Evolutionary conservation across 1,140 invertebrate genomes (phyloP), one percentile per base, ranked within the genome.

Genomic region (Holcopasites calliopsidis): DNA sequence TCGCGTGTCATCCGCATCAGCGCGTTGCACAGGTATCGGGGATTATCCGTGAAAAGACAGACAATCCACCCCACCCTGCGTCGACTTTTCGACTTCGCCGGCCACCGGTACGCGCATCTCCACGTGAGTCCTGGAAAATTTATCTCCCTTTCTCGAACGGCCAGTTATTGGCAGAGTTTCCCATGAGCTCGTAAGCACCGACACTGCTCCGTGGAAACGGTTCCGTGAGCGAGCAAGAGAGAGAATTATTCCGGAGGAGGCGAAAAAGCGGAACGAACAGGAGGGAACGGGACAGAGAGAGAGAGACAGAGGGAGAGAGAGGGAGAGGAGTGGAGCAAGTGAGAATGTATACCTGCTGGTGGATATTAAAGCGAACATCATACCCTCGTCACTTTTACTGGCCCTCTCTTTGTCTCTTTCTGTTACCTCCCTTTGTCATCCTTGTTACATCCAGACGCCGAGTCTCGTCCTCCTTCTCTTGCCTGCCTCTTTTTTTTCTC

Each of bases 361-460:
- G 86, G 88, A 89, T 89, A 90, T 90, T 91, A 89, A 90, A 89
- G 86, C 86, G 85, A 90, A 89, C 89, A 89, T 90, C 89, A 89
- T 90, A 91, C 90, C 90, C 90, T 90, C 89, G 88, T 91, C 90
- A 91, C 87, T 90, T 88, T 88, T 88, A 86, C 88, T 85, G 84
- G 81, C 65, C 77, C 76, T 82, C 64, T 75, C 54, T 62, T n/a
- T 47, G 16, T 47, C 44, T 47, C 13, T 3, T n/a, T 47, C 44
- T 47, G 16, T 40, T 40, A 7, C 38, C n/a, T n/a, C 8, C 42
- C 44, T 3, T 47, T n/a, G 28, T 52, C 64, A 54, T 75, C 60
- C 49, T 60, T 50, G 35, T 70, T 76, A 10, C 70, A 40, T 50
- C 62, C 57, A 38, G 47, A 64, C 55, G 54, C n/a, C 40, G 11